A percentile compares a stretch with the other conserved stretches of the same genome.
Evolutionary conservation across 2,797 vertebrate species (phyloP).

Genomic region (Trachops cirrhosus): DNA sequence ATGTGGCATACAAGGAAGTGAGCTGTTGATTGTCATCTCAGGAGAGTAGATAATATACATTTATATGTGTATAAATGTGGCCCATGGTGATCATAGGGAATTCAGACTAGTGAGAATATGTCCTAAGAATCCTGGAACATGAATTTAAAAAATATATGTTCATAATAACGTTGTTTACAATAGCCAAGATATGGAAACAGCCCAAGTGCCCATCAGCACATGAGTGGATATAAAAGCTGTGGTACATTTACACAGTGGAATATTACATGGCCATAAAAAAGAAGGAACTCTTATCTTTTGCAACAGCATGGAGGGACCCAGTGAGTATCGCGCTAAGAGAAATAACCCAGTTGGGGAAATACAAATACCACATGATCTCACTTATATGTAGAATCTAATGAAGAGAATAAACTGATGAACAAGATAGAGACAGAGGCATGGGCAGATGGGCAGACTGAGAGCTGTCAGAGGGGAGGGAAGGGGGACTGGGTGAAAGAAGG

Average conservation of each 20-base stretch:
- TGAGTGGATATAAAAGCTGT: neutral
- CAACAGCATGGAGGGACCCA: neutral
- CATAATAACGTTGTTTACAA: too few species aligned
- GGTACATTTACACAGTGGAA: neutral
- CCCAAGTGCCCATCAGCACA: neutral
- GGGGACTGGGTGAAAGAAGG: too few species aligned
- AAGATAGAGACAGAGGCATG: neutral
- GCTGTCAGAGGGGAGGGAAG: too few species aligned
- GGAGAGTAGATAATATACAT: neutral
- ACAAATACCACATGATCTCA: neutral
- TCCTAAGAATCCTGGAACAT: too few species aligned
- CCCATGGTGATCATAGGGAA: neutral
- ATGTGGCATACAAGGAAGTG: neutral
- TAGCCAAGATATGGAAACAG: neutral
- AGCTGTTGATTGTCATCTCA: neutral
- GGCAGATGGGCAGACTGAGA: neutral
- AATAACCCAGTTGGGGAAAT: neutral
- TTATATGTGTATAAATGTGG: neutral
- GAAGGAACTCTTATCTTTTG: neutral
- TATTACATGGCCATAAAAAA: neutral
- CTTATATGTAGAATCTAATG: neutral
- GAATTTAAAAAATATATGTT: too few species aligned
- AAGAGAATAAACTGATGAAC: neutral
- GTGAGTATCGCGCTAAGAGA: neutral
- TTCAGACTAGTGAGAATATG: neutral